Conservation (phyloP, 1,140 invertebrate genomes). For the Achroia grisella region DNA sequence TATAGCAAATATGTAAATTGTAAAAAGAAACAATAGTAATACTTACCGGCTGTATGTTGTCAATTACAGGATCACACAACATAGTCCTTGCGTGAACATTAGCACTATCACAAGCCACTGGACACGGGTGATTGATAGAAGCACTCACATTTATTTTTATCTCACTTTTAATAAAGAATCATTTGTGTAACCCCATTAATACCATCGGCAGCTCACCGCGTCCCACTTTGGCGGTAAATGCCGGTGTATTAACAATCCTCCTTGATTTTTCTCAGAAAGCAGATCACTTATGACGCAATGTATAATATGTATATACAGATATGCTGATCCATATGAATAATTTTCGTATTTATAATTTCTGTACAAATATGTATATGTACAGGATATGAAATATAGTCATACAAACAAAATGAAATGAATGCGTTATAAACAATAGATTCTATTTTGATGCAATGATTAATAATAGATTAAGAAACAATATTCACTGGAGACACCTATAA, state of each 20-base stretch:
- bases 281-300: neutral
- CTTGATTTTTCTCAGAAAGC: slow-evolving; percentile 9
- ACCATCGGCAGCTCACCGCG: slow-evolving; percentile 7
- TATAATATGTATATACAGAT: neutral
- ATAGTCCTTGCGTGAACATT: neutral
- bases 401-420: too few relatives aligned
- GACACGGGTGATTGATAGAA: neutral
- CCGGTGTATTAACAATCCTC: slow-evolving; percentile 1
- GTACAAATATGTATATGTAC: too few relatives aligned
- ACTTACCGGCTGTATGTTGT: slow-evolving; percentile 7
- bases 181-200: slow-evolving; percentile 11
- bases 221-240: slow-evolving; percentile 10
- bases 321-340: too few relatives aligned
- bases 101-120: neutral
- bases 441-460: too few relatives aligned
- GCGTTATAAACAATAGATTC: too few relatives aligned
- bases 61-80: slow-evolving; percentile 5
- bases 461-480: too few relatives aligned
- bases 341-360: too few relatives aligned
- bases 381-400: too few relatives aligned
- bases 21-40: too few relatives aligned
- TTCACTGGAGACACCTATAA: too few relatives aligned
- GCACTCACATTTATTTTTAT: slow-evolving; percentile 2
- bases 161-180: neutral
- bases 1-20: too few relatives aligned